Evolutionary conservation across 2,113 vertebrate species (phyloP).

Genomic region (Tetraodon nigroviridis): DNA sequence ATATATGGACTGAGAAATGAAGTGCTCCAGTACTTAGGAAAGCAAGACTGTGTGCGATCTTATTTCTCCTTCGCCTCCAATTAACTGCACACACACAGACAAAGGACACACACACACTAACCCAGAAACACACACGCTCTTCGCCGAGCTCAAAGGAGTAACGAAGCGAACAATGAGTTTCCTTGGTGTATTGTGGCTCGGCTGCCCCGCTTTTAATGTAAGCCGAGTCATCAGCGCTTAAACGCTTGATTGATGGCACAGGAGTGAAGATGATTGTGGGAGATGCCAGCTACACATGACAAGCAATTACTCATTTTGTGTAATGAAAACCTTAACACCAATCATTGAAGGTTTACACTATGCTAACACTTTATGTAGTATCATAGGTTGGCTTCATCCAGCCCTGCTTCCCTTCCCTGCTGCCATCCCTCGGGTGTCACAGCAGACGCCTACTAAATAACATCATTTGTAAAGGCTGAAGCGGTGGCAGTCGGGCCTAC

Average conservation of each 20-base stretch:
- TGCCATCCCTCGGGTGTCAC: conserved; percentile 69
- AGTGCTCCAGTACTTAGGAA: conserved; percentile 43
- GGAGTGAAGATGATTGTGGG: conserved; percentile 77
- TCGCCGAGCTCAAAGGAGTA: conserved; percentile 60
- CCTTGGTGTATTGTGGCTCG: conserved; percentile 64
- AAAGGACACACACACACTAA: conserved; percentile 17
- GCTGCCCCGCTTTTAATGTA: conserved; percentile 71
- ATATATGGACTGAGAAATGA: conserved; percentile 46
- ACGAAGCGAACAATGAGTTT: conserved; percentile 73
- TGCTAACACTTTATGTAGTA: conserved; percentile 75
- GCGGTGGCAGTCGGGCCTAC: conserved; percentile 65
- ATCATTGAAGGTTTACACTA: conserved; percentile 73
- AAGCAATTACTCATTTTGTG: conserved; percentile 79
- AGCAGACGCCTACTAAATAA: conserved; percentile 79
- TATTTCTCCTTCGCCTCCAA: conserved; percentile 30
- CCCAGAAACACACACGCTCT: conserved; percentile 14
- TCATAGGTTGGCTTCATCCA: conserved; percentile 72
- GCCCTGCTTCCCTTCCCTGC: conserved; percentile 48
- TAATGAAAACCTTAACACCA: conserved; percentile 81
- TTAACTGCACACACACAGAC: conserved; percentile 30
- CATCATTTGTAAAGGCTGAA: conserved; percentile 78
- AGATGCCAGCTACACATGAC: conserved; percentile 75
- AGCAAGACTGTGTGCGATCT: conserved; percentile 41
- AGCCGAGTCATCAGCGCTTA: conserved; percentile 75
- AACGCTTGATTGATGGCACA: conserved; percentile 78